These are phyloP conservation scores for Fragum sueziense DNA, from an alignment of 2,888 invertebrate genomes.

Conservation along the genomic window DNA sequence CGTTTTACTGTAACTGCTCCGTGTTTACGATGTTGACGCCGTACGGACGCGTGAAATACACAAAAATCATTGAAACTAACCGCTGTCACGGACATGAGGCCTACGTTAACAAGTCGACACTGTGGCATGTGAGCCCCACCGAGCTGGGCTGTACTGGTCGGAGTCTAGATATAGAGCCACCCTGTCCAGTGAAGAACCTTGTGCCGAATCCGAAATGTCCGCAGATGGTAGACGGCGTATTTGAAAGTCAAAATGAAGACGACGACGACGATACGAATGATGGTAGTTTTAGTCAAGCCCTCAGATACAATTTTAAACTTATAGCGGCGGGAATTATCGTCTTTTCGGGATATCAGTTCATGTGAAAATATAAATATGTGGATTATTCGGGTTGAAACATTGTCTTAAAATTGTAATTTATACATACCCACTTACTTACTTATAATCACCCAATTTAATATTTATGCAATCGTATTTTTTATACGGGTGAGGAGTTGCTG, in stretches of 20 bases:
- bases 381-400: no score
- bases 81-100: constrained; percentile 46
- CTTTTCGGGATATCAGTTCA: not conserved
- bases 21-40: constrained; percentile 32
- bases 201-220: constrained; percentile 21
- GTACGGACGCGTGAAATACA: constrained; percentile 18
- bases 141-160: constrained; percentile 27
- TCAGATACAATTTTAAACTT: not conserved
- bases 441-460: no score
- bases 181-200: not conserved
- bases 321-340: not conserved
- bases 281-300: not conserved
- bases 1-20: constrained; percentile 58
- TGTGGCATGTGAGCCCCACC: constrained; percentile 13
- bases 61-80: constrained; percentile 3
- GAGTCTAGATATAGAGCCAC: not conserved
- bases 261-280: not conserved
- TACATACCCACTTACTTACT: no score
- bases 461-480: no score
- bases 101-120: not conserved
- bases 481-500: no score
- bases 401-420: no score
- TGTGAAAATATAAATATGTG: no score
- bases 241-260: not conserved
- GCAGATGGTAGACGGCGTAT: constrained; percentile 7